These are phyloP conservation scores for Pogonomyrmex californicus DNA, from an alignment of 1,140 invertebrate genomes.

Conservation along the genomic window DNA sequence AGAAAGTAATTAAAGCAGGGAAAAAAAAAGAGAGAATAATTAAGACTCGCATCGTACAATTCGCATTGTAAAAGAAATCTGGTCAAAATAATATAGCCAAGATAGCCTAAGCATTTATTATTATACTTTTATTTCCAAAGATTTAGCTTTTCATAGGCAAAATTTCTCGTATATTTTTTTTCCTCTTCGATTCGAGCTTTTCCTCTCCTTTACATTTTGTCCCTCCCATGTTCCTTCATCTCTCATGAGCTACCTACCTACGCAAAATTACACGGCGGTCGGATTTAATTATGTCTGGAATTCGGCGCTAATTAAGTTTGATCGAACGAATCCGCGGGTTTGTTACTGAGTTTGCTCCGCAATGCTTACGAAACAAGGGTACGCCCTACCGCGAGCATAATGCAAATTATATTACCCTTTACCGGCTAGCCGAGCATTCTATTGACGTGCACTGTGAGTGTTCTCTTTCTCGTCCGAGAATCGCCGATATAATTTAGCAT, in stretches of 20 bases:
- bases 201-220: slow-evolving; percentile 53
- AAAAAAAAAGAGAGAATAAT: neutral
- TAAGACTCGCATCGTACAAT: neutral
- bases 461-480: slow-evolving; percentile 54
- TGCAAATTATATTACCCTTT: slow-evolving; percentile 83
- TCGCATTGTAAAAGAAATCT: neutral
- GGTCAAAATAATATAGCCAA: neutral
- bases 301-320: slow-evolving; percentile 86
- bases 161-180: slow-evolving; percentile 51
- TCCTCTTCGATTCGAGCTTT: slow-evolving; percentile 30
- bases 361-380: slow-evolving; percentile 84
- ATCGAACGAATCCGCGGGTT: slow-evolving; percentile 85
- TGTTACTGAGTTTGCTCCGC: slow-evolving; percentile 82
- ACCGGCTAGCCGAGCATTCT: slow-evolving; percentile 69
- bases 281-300: slow-evolving; percentile 86
- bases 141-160: neutral
- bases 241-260: slow-evolving; percentile 56
- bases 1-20: slow-evolving; percentile 7
- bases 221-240: slow-evolving; percentile 10
- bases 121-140: neutral
- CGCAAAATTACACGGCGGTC: slow-evolving; percentile 78
- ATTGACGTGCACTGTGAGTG: slow-evolving; percentile 60
- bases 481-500: slow-evolving; percentile 15
- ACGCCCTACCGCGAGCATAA: slow-evolving; percentile 78
- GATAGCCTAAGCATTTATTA: neutral